Evolutionary conservation across 35 echinoderm and acorn worm species (phyloP).

Genomic region (Apostichopus parvimensis): DNA sequence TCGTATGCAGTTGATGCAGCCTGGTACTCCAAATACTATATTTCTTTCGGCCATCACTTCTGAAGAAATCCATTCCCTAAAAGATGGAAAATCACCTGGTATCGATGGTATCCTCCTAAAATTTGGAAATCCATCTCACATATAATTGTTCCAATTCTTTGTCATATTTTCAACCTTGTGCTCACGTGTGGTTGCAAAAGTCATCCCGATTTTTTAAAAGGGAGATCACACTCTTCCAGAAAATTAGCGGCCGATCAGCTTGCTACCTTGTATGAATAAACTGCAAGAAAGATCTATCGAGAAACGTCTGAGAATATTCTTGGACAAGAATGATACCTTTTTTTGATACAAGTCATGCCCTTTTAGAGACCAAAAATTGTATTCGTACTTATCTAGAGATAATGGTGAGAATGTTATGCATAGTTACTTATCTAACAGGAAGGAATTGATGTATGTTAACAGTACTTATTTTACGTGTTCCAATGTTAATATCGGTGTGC

Average conservation of each 20-base stretch:
- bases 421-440: too few species aligned
- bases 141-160: background rate
- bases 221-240: background rate
- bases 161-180: background rate
- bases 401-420: background rate
- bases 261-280: too few species aligned
- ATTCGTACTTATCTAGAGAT: background rate
- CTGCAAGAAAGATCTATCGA: too few species aligned
- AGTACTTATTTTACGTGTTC: slow-evolving; percentile 9
- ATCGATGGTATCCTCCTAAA: too few species aligned
- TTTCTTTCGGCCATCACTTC: background rate
- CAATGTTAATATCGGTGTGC: background rate
- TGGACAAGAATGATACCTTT: too few species aligned
- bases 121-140: background rate
- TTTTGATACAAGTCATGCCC: too few species aligned
- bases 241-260: too few species aligned
- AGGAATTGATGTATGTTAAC: background rate
- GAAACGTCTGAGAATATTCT: too few species aligned
- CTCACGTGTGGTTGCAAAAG: background rate
- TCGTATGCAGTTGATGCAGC: background rate
- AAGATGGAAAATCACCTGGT: background rate
- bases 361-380: too few species aligned
- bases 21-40: background rate
- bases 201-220: slow-evolving; percentile 38
- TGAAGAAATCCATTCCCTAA: background rate